Base-by-base conservation (phyloP, 1,140 invertebrate species). In the Onthophagus taurus region DNA sequence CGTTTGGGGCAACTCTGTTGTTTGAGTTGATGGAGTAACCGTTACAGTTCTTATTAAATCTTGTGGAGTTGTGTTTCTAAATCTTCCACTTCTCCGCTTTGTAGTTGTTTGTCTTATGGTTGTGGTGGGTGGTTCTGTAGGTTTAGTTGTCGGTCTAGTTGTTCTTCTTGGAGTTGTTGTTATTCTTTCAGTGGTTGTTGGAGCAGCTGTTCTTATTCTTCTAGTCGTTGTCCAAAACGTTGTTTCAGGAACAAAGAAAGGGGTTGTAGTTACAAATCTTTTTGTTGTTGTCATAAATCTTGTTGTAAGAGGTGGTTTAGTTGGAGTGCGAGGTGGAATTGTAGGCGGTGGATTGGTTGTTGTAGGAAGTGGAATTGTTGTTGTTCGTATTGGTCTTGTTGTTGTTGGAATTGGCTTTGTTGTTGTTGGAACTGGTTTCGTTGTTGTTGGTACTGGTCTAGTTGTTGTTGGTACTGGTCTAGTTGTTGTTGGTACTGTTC, bases 271-370 rank as follows among this genome's bases (percentile, higher is more conserved):
- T n/a, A n/a, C n/a, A n/a, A n/a, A n/a, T n/a, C n/a, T n/a, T n/a
- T n/a, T n/a, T n/a, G n/a, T n/a, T n/a, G n/a, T n/a, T n/a, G n/a
- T n/a, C n/a, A n/a, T n/a, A n/a, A n/a, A n/a, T n/a, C n/a, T n/a
- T n/a, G 29, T 50, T 23, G 46, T 51, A 30, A 50, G 48, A 31
- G 9, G 31, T 24, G 19, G 52, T 16, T 35, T 53, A 7, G 50
- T 39, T 2, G 45, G 18, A 2, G 43, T 45, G 13, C 23, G 11
- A n/a, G 21, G 39, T n/a, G 20, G 31, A 31, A 31, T 47, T 46
- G 42, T 31, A 36, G 38, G 47, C 7, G 47, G 45, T 6, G 36
- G 29, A 20, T 31, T 43, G 20, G 37, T 34, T 34, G 7, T 31
- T 34, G n/a, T 51, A 30, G 51, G 48, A 31, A 11, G 31, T 24